Conservation (phyloP, 2,113 vertebrate species). For the Phoenicopterus ruber region DNA sequence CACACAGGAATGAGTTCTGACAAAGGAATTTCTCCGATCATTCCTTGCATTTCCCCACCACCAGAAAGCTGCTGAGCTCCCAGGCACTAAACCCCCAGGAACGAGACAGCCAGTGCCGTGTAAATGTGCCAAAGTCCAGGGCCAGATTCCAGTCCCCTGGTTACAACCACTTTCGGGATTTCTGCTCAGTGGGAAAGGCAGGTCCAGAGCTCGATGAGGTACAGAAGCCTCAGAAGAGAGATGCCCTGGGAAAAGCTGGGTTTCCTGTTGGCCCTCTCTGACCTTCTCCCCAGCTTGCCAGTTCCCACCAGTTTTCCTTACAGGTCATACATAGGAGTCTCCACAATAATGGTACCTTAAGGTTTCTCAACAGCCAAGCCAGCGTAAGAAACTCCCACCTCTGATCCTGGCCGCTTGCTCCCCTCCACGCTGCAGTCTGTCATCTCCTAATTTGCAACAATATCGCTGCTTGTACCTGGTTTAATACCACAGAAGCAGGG, state of each 20-base stretch:
- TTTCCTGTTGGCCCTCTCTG: neutral
- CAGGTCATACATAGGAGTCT: neutral
- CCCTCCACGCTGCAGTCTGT: neutral
- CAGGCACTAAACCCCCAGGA: neutral
- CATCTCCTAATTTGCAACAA: neutral
- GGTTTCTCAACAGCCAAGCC: neutral
- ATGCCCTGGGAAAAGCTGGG: neutral
- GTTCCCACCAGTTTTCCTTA: neutral
- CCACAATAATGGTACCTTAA: neutral
- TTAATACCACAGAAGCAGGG: neutral
- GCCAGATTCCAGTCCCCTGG: neutral
- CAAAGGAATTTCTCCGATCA: neutral
- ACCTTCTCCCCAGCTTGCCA: neutral
- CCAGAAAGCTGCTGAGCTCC: neutral
- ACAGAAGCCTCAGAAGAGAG: neutral
- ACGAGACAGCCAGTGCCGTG: neutral
- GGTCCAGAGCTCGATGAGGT: neutral
- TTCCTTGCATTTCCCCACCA: neutral
- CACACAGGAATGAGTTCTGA: neutral
- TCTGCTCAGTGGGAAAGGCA: neutral
- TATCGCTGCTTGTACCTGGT: neutral
- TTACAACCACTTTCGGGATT: neutral
- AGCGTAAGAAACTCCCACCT: fast-evolving
- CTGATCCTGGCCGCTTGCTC: neutral
- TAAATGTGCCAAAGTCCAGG: neutral